These are phyloP conservation scores for Octopus sinensis DNA, from an alignment of 1,140 invertebrate species.

Conservation along the genomic window DNA sequence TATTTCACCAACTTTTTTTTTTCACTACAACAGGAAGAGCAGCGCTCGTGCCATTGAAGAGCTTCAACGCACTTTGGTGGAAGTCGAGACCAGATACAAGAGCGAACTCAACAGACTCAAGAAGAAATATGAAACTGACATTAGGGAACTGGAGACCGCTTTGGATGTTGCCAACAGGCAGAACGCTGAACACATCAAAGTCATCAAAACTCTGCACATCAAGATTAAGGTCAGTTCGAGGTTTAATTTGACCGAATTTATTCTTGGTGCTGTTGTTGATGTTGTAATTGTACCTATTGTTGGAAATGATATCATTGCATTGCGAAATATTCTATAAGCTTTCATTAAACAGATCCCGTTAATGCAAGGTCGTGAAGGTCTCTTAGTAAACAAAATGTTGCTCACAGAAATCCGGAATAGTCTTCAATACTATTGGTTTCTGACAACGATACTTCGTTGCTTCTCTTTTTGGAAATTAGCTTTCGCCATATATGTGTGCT, in stretches of 20 bases:
- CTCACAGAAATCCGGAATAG: no score
- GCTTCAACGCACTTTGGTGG: slow-evolving; percentile 54
- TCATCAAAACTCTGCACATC: slow-evolving; percentile 48
- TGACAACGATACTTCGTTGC: no score
- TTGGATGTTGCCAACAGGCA: slow-evolving; percentile 54
- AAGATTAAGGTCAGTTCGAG: slow-evolving; percentile 41
- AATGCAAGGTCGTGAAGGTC: no score
- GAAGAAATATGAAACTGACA: slow-evolving; percentile 57
- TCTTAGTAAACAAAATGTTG: no score
- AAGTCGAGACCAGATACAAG: slow-evolving; percentile 57
- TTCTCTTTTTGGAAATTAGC: no score
- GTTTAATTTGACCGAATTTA: neutral
- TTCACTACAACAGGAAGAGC: slow-evolving; percentile 41
- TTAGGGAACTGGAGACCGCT: slow-evolving; percentile 53
- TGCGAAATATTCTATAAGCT: no score
- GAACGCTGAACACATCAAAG: slow-evolving; percentile 51
- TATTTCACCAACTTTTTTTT: neutral
- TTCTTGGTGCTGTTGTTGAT: neutral
- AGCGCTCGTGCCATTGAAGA: slow-evolving; percentile 56
- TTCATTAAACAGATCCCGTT: no score
- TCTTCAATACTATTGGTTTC: no score
- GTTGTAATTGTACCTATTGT: no score
- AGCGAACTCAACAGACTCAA: slow-evolving; percentile 54
- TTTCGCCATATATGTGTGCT: no score
- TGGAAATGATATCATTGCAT: no score